Evolutionary conservation across 2,888 invertebrate species (phyloP).

Genomic region (Darwinula stevensoni): DNA sequence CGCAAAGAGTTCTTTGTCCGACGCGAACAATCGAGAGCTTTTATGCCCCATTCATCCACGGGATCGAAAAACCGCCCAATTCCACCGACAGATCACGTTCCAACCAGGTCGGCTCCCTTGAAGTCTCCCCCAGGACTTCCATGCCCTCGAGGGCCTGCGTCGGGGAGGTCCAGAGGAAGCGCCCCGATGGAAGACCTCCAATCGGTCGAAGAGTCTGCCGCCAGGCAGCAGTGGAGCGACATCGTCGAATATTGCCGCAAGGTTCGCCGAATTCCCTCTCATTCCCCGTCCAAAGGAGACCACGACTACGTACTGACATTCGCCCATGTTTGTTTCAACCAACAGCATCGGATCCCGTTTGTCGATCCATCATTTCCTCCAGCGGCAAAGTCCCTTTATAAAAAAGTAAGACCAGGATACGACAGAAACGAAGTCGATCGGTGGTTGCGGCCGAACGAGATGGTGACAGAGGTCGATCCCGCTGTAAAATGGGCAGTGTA

Average conservation of each 20-base stretch:
- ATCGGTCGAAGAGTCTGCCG: conserved; percentile 54
- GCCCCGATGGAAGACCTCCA: conserved; percentile 52
- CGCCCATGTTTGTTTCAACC: too few species aligned
- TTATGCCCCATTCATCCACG: too few species aligned
- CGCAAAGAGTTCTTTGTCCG: too few species aligned
- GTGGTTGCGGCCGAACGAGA: conserved; percentile 70
- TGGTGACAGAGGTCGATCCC: conserved; percentile 44
- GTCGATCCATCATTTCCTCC: conserved; percentile 88
- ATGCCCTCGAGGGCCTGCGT: too few species aligned
- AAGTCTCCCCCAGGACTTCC: too few species aligned
- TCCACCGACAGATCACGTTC: too few species aligned
- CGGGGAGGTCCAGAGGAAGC: too few species aligned
- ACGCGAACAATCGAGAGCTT: too few species aligned
- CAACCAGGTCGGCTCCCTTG: too few species aligned
- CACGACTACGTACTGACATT: too few species aligned
- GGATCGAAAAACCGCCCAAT: too few species aligned
- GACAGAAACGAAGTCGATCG: conserved; percentile 33
- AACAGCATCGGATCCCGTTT: conserved; percentile 50
- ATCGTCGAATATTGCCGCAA: conserved; percentile 67
- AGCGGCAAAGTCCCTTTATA: conserved; percentile 56
- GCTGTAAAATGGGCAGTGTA: conserved; percentile 64
- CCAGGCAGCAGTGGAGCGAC: conserved; percentile 63
- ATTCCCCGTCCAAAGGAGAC: neutral
- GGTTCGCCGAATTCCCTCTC: conserved; percentile 24
- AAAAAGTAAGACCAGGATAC: conserved; percentile 26